Base-by-base conservation (phyloP, 2,113 vertebrate species). In the Camarhynchus parvulus region DNA sequence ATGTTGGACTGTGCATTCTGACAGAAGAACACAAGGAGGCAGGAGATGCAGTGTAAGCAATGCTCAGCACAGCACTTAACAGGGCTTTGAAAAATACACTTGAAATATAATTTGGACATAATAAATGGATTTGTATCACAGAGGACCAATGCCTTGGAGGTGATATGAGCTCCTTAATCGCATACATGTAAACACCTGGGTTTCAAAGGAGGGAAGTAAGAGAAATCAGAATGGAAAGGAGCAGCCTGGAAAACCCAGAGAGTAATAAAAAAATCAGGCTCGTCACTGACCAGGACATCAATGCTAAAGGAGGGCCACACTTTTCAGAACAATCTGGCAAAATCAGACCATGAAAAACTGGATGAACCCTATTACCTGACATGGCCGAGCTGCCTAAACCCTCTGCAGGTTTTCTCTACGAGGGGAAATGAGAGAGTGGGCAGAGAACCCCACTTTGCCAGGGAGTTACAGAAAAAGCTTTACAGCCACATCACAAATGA, bases 201-300 rank as follows among this genome's bases (percentile, higher is more conserved):
- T 93, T 86, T 85, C 47, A 88, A 80, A 91, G 50, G 33, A 55
- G 13, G 21, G 63, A 83, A 73, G 37, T 4, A 62, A 67, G 61
- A 67, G 77, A 81, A 92, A 55, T 21, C 47, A 83, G 89, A 94
- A 91, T 68, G 73, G 72, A 82, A 94, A 89, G 83, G 69, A 87
- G 69, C 72, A 92, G 16, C 20, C 42, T 2, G 2, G 58, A 93
- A 96, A 95, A 91, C 67, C 49, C 55, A 67, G 21, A n/a, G 67
- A 39, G 16, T 31, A 41, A 69, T 62, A 15, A 77, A 3, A 8
- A 79, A 64, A 72, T 27, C 1, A 0, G n/a, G 66, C 63, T 59
- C 8, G 87, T 94, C 86, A 87, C 79, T 91, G 90, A 93, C 41
- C 75, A 72, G 37, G 92, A 91, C 66, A 87, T 93, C 70, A 91